Evolutionary conservation across 1,140 invertebrate genomes (phyloP).

Genomic region (Condylostylus longicornis): DNA sequence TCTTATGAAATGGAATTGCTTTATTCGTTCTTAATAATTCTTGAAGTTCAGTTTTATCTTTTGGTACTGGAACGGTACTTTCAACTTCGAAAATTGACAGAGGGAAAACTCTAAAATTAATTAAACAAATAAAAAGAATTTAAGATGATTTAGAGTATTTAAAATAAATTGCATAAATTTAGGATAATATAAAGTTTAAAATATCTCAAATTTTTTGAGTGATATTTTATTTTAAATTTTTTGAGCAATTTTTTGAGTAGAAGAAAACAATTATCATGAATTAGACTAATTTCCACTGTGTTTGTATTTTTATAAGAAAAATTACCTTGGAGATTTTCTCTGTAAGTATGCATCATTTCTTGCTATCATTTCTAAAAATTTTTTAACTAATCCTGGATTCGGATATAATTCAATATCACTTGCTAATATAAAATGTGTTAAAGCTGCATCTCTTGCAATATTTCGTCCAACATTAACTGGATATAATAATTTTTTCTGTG

Average conservation of each 20-base stretch:
- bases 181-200: too few species aligned
- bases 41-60: conserved; percentile 57
- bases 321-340: conserved; percentile 26
- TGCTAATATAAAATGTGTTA: conserved; percentile 69
- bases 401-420: conserved; percentile 82
- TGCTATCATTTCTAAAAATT: conserved; percentile 70
- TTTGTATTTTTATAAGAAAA: too few species aligned
- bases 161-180: too few species aligned
- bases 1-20: conserved; percentile 83
- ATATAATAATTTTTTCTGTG: conserved; percentile 63
- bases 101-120: conserved; percentile 22
- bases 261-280: background rate
- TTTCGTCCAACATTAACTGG: conserved; percentile 80
- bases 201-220: too few species aligned
- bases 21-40: conserved; percentile 57
- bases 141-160: too few species aligned
- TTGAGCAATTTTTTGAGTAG: background rate
- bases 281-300: too few species aligned
- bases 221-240: too few species aligned
- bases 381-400: conserved; percentile 55
- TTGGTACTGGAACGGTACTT: conserved; percentile 39
- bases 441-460: conserved; percentile 62
- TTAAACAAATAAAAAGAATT: too few species aligned
- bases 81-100: conserved; percentile 31
- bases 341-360: conserved; percentile 47